Percentiles rank a stretch among this genome's conserved stretches.
Conservation (phyloP, 2,888 invertebrate species). For the Sesia bembeciformis region DNA sequence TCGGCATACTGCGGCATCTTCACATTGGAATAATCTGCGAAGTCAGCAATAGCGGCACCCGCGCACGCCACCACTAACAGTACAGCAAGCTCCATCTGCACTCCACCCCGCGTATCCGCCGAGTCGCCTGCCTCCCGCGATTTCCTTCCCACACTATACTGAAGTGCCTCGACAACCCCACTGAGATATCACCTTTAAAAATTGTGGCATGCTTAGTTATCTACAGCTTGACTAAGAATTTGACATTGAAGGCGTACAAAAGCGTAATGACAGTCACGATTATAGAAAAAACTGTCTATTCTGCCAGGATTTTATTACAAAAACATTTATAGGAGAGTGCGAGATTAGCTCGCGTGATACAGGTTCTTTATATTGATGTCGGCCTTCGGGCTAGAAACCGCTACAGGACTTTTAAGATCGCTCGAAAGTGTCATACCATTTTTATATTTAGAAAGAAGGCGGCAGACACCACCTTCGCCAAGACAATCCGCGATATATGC, state of each 20-base stretch:
- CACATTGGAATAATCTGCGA: constrained; percentile 41
- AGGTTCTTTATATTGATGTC: too few species aligned
- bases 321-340: too few species aligned
- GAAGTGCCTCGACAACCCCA: constrained; percentile 2
- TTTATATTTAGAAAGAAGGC: too few species aligned
- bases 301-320: neutral
- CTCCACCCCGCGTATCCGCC: constrained; percentile 6
- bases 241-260: constrained; percentile 31
- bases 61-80: neutral
- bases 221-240: constrained; percentile 47
- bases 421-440: too few species aligned
- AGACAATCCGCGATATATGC: too few species aligned
- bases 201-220: constrained; percentile 33
- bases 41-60: constrained; percentile 13
- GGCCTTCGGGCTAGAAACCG: too few species aligned
- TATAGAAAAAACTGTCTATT: neutral
- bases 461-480: too few species aligned
- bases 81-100: neutral
- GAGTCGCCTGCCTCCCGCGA: constrained; percentile 3
- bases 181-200: constrained; percentile 18
- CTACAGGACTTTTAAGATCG: too few species aligned
- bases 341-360: too few species aligned
- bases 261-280: neutral
- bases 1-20: constrained; percentile 46
- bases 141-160: neutral